These are phyloP conservation scores for Scaptomyza montana DNA, from an alignment of 1,140 invertebrate species.

Conservation along the genomic window DNA sequence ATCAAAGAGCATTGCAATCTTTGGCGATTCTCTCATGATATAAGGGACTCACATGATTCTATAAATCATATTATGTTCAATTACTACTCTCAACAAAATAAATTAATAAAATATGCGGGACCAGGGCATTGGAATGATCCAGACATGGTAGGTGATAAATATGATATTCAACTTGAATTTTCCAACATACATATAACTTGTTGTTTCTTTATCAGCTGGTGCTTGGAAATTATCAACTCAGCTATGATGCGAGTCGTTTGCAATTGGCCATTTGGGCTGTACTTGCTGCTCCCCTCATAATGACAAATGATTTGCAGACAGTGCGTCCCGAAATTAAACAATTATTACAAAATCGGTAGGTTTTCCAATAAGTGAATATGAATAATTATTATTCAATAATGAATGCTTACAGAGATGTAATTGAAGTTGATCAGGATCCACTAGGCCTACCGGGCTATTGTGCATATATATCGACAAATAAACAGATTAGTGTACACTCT, in stretches of 20 bases:
- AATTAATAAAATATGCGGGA: constrained; percentile 93
- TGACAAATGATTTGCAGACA: constrained; percentile 97
- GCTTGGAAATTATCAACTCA: constrained; percentile 97
- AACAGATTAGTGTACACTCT: constrained; percentile 22
- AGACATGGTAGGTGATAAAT: constrained; percentile 90
- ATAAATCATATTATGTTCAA: constrained; percentile 95
- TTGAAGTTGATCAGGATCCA: constrained; percentile 96
- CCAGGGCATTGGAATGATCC: constrained; percentile 99
- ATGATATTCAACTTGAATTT: neutral
- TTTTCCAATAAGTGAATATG: no score
- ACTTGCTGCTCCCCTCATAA: constrained; percentile 96
- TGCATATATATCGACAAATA: neutral
- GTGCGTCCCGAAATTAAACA: constrained; percentile 95
- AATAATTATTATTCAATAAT: neutral
- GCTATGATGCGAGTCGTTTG: constrained; percentile 96
- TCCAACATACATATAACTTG: no score
- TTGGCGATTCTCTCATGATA: constrained; percentile 98
- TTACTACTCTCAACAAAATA: constrained; percentile 94
- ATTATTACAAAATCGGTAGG: constrained; percentile 91
- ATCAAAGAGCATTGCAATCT: constrained; percentile 96
- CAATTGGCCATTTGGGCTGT: constrained; percentile 99
- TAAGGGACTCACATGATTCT: constrained; percentile 96
- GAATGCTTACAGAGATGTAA: constrained; percentile 90
- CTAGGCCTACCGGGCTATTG: constrained; percentile 42
- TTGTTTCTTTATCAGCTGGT: constrained; percentile 88